Evolutionary conservation across 2,888 invertebrate species (phyloP).

Genomic region (Parnassius glacialis): DNA sequence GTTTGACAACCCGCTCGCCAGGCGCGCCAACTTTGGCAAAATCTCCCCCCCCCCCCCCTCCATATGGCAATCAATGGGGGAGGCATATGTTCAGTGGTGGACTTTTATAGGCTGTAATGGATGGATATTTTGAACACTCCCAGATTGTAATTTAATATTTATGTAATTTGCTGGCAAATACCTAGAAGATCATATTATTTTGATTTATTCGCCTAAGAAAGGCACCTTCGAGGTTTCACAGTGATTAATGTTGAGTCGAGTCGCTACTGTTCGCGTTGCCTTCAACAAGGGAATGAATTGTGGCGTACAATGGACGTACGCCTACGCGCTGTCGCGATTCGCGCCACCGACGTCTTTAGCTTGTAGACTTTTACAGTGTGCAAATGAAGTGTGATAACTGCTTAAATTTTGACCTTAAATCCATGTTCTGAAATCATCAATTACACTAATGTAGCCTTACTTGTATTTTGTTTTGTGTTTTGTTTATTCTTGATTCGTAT

Average conservation of each 20-base stretch:
- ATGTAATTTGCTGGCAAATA: conserved; percentile 8
- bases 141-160: conserved; percentile 1
- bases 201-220: conserved; percentile 36
- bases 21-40: too few relatives aligned
- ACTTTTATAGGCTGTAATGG: too few relatives aligned
- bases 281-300: conserved; percentile 70
- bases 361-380: conserved; percentile 32
- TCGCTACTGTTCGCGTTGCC: conserved; percentile 58
- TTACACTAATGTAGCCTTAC: background rate
- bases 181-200: conserved; percentile 27
- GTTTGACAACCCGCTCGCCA: too few relatives aligned
- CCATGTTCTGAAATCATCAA: background rate
- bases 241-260: conserved; percentile 60
- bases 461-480: background rate
- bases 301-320: conserved; percentile 56
- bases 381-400: background rate
- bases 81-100: too few relatives aligned
- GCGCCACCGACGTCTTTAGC: conserved; percentile 61
- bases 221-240: conserved; percentile 45
- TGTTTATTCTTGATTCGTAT: conserved; percentile 13
- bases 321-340: conserved; percentile 59
- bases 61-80: too few relatives aligned
- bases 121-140: too few relatives aligned
- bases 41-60: too few relatives aligned
- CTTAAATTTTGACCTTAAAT: conserved; percentile 1